A percentile compares a stretch with the other conserved stretches of the same genome.
phyloP scores from a whole-genome alignment of 1,140 invertebrate species.

The Manduca sexta region DNA sequence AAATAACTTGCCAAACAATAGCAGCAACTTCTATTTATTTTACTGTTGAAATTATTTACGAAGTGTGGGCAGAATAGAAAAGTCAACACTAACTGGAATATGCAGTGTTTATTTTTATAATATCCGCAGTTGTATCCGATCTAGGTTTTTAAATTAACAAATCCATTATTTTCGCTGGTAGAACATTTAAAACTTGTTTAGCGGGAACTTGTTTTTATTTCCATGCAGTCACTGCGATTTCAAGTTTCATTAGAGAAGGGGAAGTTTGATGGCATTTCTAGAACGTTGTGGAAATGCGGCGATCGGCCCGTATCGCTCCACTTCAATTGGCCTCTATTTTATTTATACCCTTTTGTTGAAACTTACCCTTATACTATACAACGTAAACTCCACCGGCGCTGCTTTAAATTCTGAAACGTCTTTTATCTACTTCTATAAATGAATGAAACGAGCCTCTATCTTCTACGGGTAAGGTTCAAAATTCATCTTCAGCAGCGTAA shows the following conservation, averaged over 20 bases:
- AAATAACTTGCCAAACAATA: too few relatives aligned
- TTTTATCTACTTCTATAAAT: too few relatives aligned
- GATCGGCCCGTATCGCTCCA: slow-evolving; percentile 14
- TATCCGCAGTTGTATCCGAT: slow-evolving; percentile 31
- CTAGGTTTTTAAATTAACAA: slow-evolving; percentile 52
- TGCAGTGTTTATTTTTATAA: slow-evolving; percentile 34
- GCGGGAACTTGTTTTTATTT: slow-evolving; percentile 49
- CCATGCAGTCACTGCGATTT: slow-evolving; percentile 44
- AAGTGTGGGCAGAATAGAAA: too few relatives aligned
- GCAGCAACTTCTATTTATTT: too few relatives aligned
- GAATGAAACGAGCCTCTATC: too few relatives aligned
- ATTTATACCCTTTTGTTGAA: slow-evolving; percentile 27
- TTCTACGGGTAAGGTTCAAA: too few relatives aligned
- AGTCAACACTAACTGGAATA: neutral
- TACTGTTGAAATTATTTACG: too few relatives aligned
- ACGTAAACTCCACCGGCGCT: slow-evolving; percentile 12
- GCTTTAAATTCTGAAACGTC: slow-evolving; percentile 2
- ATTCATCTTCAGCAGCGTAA: too few relatives aligned
- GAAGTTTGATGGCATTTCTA: slow-evolving; percentile 42
- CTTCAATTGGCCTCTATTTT: slow-evolving; percentile 24
- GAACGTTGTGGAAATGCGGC: slow-evolving; percentile 16
- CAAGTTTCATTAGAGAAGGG: slow-evolving; percentile 45
- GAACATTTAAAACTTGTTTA: slow-evolving; percentile 47
- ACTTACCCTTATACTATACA: slow-evolving; percentile 21
- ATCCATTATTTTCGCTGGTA: slow-evolving; percentile 34